A percentile compares a stretch with the other conserved stretches of the same genome.
Evolutionary conservation across 2,113 vertebrate species (phyloP).

Genomic region (Pedetes capensis): DNA sequence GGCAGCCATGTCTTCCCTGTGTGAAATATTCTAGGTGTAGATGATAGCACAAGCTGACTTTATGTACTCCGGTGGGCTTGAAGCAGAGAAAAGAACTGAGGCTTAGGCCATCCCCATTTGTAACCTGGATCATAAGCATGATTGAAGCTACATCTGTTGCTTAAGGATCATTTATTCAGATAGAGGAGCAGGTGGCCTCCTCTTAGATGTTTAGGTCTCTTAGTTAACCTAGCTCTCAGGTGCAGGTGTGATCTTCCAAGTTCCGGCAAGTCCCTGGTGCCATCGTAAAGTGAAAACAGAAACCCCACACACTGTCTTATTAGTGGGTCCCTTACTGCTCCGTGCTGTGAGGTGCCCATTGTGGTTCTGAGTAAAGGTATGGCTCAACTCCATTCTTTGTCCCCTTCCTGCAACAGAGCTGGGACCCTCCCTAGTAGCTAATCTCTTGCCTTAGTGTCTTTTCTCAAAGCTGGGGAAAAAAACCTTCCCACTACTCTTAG

Average conservation of each 20-base stretch:
- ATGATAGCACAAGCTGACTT: not conserved
- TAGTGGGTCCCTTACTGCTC: not conserved
- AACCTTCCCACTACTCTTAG: not conserved
- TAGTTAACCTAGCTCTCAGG: not conserved
- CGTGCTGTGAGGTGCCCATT: not conserved
- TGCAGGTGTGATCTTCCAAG: not conserved
- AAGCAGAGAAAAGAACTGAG: not conserved
- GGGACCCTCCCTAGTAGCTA: not conserved
- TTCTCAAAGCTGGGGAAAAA: not conserved
- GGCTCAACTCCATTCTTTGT: not conserved
- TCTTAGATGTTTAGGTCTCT: not conserved
- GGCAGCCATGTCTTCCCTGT: not conserved
- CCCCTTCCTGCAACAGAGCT: not conserved
- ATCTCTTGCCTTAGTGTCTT: slow-evolving; percentile 57
- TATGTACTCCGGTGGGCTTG: not conserved
- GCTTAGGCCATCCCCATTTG: not conserved
- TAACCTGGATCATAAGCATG: not conserved
- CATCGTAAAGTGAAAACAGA: not conserved
- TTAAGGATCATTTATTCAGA: not conserved
- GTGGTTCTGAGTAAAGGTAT: not conserved
- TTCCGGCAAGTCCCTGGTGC: not conserved
- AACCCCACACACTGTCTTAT: not conserved
- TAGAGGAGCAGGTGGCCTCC: not conserved
- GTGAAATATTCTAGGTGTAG: not conserved
- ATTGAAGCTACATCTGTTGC: not conserved